phyloP scores from a whole-genome alignment of 2,113 vertebrate species.

The Clarias magur region DNA sequence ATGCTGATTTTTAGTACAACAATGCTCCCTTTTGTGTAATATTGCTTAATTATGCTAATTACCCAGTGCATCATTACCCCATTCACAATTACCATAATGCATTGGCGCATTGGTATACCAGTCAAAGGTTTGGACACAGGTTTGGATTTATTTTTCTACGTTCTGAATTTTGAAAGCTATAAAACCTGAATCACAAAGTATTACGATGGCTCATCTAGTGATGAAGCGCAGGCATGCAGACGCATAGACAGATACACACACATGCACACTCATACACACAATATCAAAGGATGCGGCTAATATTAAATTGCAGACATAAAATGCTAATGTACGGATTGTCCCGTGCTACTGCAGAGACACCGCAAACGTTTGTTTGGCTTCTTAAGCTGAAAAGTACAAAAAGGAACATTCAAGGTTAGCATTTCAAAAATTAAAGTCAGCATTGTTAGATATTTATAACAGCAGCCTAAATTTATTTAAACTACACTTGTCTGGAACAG shows the following conservation, averaged over 20 bases:
- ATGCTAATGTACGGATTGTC: neutral
- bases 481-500: neutral
- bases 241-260: neutral
- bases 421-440: constrained; percentile 10
- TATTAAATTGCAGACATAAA: constrained; percentile 14
- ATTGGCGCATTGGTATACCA: no score
- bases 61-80: no score
- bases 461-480: constrained; percentile 8
- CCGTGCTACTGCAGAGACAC: neutral
- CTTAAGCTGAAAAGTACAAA: neutral
- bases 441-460: constrained; percentile 9
- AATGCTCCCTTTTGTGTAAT: no score
- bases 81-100: no score
- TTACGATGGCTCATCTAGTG: neutral
- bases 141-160: no score
- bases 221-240: neutral
- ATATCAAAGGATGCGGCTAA: neutral
- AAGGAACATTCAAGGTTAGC: neutral
- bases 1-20: no score
- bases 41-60: no score
- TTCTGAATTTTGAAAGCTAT: constrained; percentile 8
- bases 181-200: constrained; percentile 3
- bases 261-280: neutral
- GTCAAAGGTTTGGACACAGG: no score
- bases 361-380: neutral